These are phyloP conservation scores for Calidris pygmaea DNA, from an alignment of 2,113 vertebrate species.

Conservation along the genomic window DNA sequence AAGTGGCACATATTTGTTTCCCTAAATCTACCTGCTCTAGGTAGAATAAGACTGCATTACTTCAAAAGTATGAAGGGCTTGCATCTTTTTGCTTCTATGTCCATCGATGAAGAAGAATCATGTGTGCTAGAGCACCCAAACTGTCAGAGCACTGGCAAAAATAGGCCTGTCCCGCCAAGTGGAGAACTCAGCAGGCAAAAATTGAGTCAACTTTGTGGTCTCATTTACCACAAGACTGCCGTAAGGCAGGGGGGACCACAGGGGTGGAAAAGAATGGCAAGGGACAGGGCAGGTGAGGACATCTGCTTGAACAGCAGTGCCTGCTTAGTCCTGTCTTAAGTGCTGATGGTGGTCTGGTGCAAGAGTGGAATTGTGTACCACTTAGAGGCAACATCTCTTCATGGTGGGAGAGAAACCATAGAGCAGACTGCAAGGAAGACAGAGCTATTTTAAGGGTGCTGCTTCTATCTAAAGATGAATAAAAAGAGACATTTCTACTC, in stretches of 20 bases:
- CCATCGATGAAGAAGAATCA: not conserved
- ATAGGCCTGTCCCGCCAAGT: not conserved
- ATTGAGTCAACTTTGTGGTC: not conserved
- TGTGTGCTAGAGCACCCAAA: not conserved
- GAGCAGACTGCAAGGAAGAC: not conserved
- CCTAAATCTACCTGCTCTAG: not conserved
- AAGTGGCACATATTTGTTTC: not conserved
- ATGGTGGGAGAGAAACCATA: not conserved
- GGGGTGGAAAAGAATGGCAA: not conserved
- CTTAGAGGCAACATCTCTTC: not conserved
- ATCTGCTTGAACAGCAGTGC: not conserved
- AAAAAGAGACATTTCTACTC: not conserved
- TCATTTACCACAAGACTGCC: not conserved
- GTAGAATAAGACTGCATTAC: not conserved
- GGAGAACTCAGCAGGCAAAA: not conserved
- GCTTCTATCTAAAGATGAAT: not conserved
- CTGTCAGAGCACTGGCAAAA: not conserved
- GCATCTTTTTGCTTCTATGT: not conserved
- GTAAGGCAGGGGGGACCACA: no score
- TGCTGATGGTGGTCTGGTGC: not conserved
- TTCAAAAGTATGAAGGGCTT: not conserved
- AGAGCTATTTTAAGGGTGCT: not conserved
- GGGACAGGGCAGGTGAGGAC: not conserved
- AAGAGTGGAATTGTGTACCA: not conserved
- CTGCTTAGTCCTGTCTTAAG: not conserved